A percentile compares a stretch with the other conserved stretches of the same genome.
Evolutionary conservation across 1,140 invertebrate genomes (phyloP).

Genomic region (Calosoma granatense): DNA sequence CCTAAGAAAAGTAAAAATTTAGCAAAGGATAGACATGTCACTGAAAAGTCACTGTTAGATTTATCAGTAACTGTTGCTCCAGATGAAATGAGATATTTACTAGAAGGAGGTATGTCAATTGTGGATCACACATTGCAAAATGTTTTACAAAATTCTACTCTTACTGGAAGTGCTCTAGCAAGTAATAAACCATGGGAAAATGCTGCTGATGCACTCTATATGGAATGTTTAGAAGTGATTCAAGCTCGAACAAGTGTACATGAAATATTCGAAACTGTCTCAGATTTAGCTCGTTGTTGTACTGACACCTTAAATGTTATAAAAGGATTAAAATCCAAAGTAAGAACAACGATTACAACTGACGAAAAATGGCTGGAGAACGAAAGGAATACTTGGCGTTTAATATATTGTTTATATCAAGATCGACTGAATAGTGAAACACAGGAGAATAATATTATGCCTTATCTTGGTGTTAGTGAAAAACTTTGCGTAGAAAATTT

Average conservation of each 20-base stretch:
- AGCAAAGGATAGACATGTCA: no score
- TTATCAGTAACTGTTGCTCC: conserved; percentile 27
- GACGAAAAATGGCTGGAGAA: conserved; percentile 53
- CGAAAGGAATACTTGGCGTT: conserved; percentile 80
- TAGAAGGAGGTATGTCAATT: conserved; percentile 17
- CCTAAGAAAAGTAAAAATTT: conserved; percentile 10
- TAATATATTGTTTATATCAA: conserved; percentile 68
- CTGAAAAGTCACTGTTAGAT: conserved; percentile 17
- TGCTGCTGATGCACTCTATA: conserved; percentile 41
- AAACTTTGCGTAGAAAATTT: conserved; percentile 50
- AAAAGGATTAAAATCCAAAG: conserved; percentile 34
- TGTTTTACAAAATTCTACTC: conserved; percentile 20
- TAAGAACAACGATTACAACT: conserved; percentile 28
- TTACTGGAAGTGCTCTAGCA: conserved; percentile 38
- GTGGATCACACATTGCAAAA: conserved; percentile 15
- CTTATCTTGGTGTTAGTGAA: conserved; percentile 40
- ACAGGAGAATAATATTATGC: conserved; percentile 31
- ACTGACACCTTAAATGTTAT: conserved; percentile 40
- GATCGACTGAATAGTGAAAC: conserved; percentile 52
- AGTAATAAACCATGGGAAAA: conserved; percentile 37
- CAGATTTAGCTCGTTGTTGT: conserved; percentile 45
- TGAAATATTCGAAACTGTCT: conserved; percentile 46
- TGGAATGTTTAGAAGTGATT: conserved; percentile 47
- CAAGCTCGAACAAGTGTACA: conserved; percentile 39
- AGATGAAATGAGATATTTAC: conserved; percentile 29